These are phyloP conservation scores for Minunthozetes semirufus DNA, from an alignment of 2,888 invertebrate species.

Conservation along the genomic window DNA sequence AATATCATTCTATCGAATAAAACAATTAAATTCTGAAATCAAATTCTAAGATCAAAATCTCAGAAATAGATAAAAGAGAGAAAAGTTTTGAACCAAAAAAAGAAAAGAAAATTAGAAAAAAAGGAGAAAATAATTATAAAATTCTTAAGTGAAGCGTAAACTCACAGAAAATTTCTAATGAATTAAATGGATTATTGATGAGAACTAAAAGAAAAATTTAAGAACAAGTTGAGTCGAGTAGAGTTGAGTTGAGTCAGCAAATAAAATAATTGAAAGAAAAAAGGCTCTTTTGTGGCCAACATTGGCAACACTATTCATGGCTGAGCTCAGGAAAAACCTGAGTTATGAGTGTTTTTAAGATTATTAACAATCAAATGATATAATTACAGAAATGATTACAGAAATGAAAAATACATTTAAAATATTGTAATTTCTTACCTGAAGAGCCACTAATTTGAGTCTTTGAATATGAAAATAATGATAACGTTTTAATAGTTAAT, in stretches of 20 bases:
- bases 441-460: background rate
- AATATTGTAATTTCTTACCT: background rate
- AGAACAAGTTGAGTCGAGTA: background rate
- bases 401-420: background rate
- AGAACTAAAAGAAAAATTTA: background rate
- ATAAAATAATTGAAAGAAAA: background rate
- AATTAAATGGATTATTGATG: slow-evolving; percentile 25
- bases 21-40: slow-evolving; percentile 26
- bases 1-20: slow-evolving; percentile 14
- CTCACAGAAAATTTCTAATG: slow-evolving; percentile 2
- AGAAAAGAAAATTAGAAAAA: slow-evolving; percentile 1
- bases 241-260: background rate
- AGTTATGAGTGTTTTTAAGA: background rate
- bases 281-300: background rate
- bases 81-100: background rate
- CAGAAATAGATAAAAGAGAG: slow-evolving; percentile 3
- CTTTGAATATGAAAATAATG: background rate
- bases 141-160: slow-evolving; percentile 17
- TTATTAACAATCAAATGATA: background rate
- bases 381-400: background rate
- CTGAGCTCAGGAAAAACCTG: background rate
- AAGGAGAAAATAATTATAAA: slow-evolving; percentile 23
- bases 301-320: background rate
- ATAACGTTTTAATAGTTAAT: background rate
- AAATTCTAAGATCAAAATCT: slow-evolving; percentile 26